phyloP scores from a whole-genome alignment of 2,888 invertebrate species.

The Nymphalis polychloros region DNA sequence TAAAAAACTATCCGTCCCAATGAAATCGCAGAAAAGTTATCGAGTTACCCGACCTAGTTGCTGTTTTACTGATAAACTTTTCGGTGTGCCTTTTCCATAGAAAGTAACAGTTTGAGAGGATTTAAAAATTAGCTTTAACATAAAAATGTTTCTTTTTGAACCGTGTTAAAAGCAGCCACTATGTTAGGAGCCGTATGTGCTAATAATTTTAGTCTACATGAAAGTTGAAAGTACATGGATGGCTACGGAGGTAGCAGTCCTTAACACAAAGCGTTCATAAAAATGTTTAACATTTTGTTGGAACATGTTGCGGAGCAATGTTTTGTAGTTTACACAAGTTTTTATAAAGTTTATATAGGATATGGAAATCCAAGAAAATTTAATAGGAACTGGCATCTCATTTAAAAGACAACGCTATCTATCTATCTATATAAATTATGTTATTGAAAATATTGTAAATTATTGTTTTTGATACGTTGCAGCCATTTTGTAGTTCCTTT shows the following conservation, averaged over 20 bases:
- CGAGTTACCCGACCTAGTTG: conserved; percentile 5
- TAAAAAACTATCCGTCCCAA: conserved; percentile 3
- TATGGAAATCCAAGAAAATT: too few relatives aligned
- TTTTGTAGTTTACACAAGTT: too few relatives aligned
- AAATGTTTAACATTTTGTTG: too few relatives aligned
- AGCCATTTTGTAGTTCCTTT: too few relatives aligned
- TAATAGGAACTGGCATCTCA: too few relatives aligned
- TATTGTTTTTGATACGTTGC: too few relatives aligned
- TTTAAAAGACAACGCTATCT: too few relatives aligned
- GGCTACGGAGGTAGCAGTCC: conserved; percentile 13
- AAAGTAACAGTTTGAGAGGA: not conserved
- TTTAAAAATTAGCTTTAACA: not conserved
- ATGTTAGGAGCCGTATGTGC: conserved; percentile 11
- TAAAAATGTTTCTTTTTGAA: conserved; percentile 8
- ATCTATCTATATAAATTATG: too few relatives aligned
- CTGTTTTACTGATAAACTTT: not conserved
- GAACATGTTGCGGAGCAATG: too few relatives aligned
- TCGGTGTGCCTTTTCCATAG: not conserved
- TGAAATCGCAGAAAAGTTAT: conserved; percentile 7
- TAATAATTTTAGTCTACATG: conserved; percentile 21
- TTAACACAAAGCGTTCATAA: too few relatives aligned
- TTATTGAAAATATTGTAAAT: too few relatives aligned
- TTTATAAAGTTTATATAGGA: too few relatives aligned
- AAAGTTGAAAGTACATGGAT: conserved; percentile 13
- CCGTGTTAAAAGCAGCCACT: conserved; percentile 20